phyloP scores from a whole-genome alignment of 2,113 vertebrate genomes.

The Euleptes europaea region DNA sequence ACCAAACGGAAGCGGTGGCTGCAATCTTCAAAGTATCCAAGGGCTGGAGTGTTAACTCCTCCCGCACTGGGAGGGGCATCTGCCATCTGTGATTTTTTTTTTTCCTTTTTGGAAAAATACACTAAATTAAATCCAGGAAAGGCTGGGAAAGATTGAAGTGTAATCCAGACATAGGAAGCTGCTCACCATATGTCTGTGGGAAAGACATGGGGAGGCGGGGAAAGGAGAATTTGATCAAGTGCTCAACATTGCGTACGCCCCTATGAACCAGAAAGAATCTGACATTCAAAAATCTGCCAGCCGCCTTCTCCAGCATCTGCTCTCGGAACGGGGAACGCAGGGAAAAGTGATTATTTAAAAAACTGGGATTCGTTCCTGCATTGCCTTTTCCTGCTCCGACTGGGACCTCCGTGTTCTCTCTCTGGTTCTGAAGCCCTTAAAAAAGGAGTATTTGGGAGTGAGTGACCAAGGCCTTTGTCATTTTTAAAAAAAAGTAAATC shows the following conservation, averaged over 20 bases:
- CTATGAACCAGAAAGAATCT: no score
- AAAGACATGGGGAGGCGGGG: fast-evolving
- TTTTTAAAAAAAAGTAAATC: constrained; percentile 56
- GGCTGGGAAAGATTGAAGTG: constrained; percentile 37
- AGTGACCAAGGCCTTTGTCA: neutral
- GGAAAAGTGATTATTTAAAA: neutral
- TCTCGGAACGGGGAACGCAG: neutral
- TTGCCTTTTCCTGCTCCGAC: neutral
- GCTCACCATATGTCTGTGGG: neutral
- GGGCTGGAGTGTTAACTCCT: constrained; percentile 42
- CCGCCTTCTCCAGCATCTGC: neutral
- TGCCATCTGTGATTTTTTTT: neutral
- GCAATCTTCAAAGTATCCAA: constrained; percentile 40
- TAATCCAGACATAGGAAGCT: fast-evolving
- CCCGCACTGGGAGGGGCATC: constrained; percentile 64
- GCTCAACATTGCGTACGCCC: no score
- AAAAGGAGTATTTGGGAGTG: neutral
- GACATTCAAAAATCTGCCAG: neutral
- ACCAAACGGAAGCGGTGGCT: constrained; percentile 35
- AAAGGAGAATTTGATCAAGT: neutral
- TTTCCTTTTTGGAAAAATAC: no score
- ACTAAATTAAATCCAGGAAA: constrained; percentile 37
- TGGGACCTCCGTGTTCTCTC: neutral
- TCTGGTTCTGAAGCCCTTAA: neutral
- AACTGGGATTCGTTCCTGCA: neutral